Conservation (phyloP, 2,888 invertebrate genomes). For the Halictus ligatus region DNA sequence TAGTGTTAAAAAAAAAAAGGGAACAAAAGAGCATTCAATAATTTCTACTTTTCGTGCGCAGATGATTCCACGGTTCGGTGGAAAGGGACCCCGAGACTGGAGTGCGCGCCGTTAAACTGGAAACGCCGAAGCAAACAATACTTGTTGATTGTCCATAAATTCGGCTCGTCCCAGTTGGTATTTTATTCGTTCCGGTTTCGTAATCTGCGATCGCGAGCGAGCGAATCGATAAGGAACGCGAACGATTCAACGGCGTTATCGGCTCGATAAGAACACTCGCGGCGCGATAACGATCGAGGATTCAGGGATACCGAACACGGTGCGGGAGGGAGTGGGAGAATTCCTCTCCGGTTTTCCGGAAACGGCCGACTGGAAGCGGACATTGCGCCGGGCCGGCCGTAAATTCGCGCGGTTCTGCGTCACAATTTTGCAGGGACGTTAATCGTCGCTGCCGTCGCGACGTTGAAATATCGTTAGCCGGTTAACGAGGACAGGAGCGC, state of each 20-base stretch:
- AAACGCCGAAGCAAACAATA: background rate
- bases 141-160: constrained; percentile 21
- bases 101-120: background rate
- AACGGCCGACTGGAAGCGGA: constrained; percentile 52
- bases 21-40: too few species aligned
- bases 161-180: background rate
- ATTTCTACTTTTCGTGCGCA: background rate
- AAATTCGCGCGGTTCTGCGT: constrained; percentile 55
- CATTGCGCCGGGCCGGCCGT: constrained; percentile 51
- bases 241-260: constrained; percentile 1
- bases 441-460: constrained; percentile 57
- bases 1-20: too few species aligned
- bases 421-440: constrained; percentile 68
- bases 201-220: constrained; percentile 8
- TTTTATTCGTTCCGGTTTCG: constrained; percentile 1
- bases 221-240: background rate
- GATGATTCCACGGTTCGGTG: background rate
- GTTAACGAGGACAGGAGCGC: constrained; percentile 51
- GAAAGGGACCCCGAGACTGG: background rate
- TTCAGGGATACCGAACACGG: background rate
- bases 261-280: background rate
- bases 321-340: background rate
- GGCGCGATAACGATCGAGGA: background rate
- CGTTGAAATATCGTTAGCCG: constrained; percentile 61
- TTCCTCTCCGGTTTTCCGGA: constrained; percentile 36